Evolutionary conservation across 2,113 vertebrate genomes (phyloP), one percentile per base, ranked within the genome.

Genomic region (Pipa parva): DNA sequence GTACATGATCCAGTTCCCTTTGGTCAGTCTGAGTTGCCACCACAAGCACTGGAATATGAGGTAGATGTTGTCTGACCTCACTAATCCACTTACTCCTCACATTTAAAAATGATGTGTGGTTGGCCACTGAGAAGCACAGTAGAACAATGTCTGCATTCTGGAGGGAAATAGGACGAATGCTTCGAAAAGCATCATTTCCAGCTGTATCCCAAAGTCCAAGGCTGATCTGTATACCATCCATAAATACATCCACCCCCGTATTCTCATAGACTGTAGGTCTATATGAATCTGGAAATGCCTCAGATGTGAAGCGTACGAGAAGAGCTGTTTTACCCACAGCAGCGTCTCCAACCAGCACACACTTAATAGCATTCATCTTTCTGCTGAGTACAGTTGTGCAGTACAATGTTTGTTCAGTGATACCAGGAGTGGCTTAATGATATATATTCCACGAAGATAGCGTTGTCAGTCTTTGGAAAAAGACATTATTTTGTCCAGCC

Each of bases 151-250:
- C 95, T 0, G 97, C 95, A 74, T 99, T 93, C 66, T 97, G 92
- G 78, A 97, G 97, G 28, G 97, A 99, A 66, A 97, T 85, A 1
- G 97, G 95, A 0, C 95, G 90, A 70, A 99, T 94, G 74, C 89
- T 86, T 58, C 75, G 84, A 73, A 98, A 97, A 36, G 91, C 92
- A 1, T 99, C 97, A 0, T 91, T 92, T 24, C 97, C 97, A 0
- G 93, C 90, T 0, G 97, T 99, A 80, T 99, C 97, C 97, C 97
- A 99, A 51, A 99, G 87, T 1, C 97, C 97, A 50, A 99, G 80
- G 73, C 91, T 97, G 72, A 99, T 96, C 77, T 92, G 94, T 33
- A 88, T 76, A 1, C 94, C 95, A 1, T 99, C 97, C 94, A 97
- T 92, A 83, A 92, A 96, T 37, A 99, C 95, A 0, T 99, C 94